These are phyloP conservation scores for Papilio machaon DNA, from an alignment of 1,140 invertebrate species.

Conservation along the genomic window DNA sequence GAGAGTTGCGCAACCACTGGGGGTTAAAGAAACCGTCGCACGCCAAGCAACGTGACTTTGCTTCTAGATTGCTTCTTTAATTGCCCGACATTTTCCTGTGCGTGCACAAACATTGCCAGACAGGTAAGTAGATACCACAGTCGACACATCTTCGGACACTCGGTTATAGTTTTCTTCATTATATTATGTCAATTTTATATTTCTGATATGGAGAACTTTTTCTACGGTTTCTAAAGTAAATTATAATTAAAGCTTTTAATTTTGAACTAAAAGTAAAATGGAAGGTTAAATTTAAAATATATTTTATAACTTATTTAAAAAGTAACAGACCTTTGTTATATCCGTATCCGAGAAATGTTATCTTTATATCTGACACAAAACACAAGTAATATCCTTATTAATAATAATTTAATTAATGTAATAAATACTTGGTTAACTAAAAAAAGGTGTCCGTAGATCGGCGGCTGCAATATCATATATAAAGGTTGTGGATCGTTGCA, in stretches of 20 bases:
- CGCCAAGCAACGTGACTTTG: constrained; percentile 59
- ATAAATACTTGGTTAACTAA: constrained; percentile 10
- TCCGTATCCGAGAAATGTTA: constrained; percentile 30
- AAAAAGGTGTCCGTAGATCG: constrained; percentile 47
- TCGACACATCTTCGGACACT: background rate
- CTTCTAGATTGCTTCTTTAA: constrained; percentile 63
- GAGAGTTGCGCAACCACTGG: constrained; percentile 59
- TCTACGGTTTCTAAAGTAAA: background rate
- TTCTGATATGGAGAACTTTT: background rate
- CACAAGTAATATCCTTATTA: constrained; percentile 6
- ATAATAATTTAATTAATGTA: constrained; percentile 16
- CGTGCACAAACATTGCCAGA: constrained; percentile 22
- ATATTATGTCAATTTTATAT: background rate
- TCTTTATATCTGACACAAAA: constrained; percentile 18
- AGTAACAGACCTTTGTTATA: constrained; percentile 18
- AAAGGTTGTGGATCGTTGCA: constrained; percentile 77
- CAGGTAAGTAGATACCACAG: background rate
- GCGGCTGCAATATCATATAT: constrained; percentile 76
- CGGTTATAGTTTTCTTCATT: background rate
- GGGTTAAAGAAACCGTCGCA: constrained; percentile 53
- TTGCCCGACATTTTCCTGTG: constrained; percentile 59
- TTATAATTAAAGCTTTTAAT: background rate
- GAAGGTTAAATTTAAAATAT: constrained; percentile 12
- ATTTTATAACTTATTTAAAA: constrained; percentile 19
- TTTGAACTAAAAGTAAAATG: background rate